Conservation (phyloP, 2,888 invertebrate genomes). For the Stenoptilia bipunctidactyla region DNA sequence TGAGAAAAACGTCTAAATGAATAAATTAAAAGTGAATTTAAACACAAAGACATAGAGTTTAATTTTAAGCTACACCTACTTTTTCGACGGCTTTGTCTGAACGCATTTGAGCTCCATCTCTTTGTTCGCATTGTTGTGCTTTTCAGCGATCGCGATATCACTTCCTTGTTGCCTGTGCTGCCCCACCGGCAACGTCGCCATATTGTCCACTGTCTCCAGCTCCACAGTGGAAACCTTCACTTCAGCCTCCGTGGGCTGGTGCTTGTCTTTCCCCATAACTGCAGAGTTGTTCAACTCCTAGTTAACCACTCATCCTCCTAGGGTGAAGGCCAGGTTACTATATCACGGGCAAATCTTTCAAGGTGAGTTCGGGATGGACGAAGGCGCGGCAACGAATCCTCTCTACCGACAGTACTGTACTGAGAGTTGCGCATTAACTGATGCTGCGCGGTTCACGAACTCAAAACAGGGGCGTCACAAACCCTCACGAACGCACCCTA, state of each 20-base stretch:
- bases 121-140: slow-evolving; percentile 86
- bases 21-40: too few relatives aligned
- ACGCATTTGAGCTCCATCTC: slow-evolving; percentile 90
- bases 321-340: slow-evolving; percentile 28
- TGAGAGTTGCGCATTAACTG: slow-evolving; percentile 62
- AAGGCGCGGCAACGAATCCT: slow-evolving; percentile 44
- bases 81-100: slow-evolving; percentile 86
- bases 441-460: slow-evolving; percentile 49
- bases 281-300: slow-evolving; percentile 24
- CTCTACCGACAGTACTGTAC: slow-evolving; percentile 38
- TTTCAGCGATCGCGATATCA: slow-evolving; percentile 82
- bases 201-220: slow-evolving; percentile 88
- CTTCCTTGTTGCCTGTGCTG: slow-evolving; percentile 78
- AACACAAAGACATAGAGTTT: too few relatives aligned
- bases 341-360: slow-evolving; percentile 31
- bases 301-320: slow-evolving; percentile 16
- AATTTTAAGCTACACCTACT: slow-evolving; percentile 74
- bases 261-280: slow-evolving; percentile 64
- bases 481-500: slow-evolving; percentile 42
- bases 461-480: slow-evolving; percentile 49
- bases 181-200: slow-evolving; percentile 90
- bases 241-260: slow-evolving; percentile 74
- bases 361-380: slow-evolving; percentile 39
- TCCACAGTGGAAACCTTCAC: slow-evolving; percentile 92
- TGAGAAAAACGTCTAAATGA: too few relatives aligned